Percentiles rank a stretch among this genome's conserved stretches.
phyloP scores from a whole-genome alignment of 2,888 invertebrate species.

The Andrena praecox region DNA sequence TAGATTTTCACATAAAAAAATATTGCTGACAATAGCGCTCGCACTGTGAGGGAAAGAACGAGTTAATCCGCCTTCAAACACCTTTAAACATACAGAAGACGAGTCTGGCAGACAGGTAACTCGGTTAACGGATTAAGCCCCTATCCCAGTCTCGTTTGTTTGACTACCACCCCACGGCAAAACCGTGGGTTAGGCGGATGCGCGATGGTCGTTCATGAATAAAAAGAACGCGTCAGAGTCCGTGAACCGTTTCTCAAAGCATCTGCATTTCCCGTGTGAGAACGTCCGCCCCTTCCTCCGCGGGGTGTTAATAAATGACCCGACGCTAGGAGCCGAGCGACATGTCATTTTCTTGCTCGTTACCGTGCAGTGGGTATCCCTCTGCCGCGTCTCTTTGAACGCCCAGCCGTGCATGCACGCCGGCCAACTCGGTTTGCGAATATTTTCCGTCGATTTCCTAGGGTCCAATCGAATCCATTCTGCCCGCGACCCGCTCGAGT shows the following conservation, averaged over 20 bases:
- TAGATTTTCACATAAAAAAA: too few species aligned
- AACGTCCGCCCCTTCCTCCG: not conserved
- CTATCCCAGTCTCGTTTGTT: not conserved
- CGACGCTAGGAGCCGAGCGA: not conserved
- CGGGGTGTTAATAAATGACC: conserved; percentile 1
- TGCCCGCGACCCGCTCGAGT: not conserved
- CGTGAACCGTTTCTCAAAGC: not conserved
- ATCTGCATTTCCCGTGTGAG: not conserved
- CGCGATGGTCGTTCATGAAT: not conserved
- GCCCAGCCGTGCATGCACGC: not conserved
- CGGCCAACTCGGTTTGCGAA: not conserved
- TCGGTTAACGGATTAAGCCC: too few species aligned
- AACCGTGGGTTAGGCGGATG: too few species aligned
- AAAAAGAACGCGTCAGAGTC: not conserved
- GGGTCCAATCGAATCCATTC: not conserved
- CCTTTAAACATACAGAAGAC: too few species aligned
- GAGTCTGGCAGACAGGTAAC: too few species aligned
- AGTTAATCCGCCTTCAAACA: too few species aligned
- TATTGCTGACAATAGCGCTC: too few species aligned
- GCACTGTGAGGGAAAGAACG: too few species aligned
- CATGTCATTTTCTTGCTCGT: conserved; percentile 14
- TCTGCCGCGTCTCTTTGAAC: conserved; percentile 5
- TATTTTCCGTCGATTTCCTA: not conserved
- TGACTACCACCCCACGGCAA: not conserved
- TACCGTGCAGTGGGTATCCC: not conserved